Evolutionary conservation across 2,888 invertebrate species (phyloP).

Genomic region (Acrobasis consociella): DNA sequence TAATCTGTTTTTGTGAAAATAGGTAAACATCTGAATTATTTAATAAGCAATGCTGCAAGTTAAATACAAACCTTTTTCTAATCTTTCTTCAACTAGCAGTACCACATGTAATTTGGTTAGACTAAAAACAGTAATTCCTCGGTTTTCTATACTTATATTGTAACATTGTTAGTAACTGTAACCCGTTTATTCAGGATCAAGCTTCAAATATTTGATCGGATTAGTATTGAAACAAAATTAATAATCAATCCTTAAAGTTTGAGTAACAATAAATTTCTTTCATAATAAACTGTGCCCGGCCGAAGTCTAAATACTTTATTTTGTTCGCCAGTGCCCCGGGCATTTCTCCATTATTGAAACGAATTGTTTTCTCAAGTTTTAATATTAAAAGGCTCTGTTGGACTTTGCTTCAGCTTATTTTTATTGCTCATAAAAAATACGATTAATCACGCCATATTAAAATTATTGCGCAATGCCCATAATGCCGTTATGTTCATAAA

Average conservation of each 20-base stretch:
- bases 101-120: too few relatives aligned
- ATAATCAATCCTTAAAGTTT: conserved; percentile 54
- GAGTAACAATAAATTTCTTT: conserved; percentile 61
- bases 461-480: conserved; percentile 26
- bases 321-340: conserved; percentile 61
- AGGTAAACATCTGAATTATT: too few relatives aligned
- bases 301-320: conserved; percentile 69
- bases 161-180: too few relatives aligned
- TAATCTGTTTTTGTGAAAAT: too few relatives aligned
- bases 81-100: too few relatives aligned
- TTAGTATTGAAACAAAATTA: conserved; percentile 38
- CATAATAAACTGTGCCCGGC: conserved; percentile 64
- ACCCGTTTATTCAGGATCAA: not conserved
- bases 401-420: conserved; percentile 49
- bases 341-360: conserved; percentile 70
- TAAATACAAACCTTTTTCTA: too few relatives aligned
- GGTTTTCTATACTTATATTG: too few relatives aligned
- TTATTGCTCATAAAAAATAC: conserved; percentile 44
- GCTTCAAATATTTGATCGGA: not conserved
- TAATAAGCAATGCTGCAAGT: too few relatives aligned
- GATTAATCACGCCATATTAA: conserved; percentile 37
- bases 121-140: too few relatives aligned
- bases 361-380: conserved; percentile 73
- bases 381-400: conserved; percentile 62
- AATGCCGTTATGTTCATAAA: conserved; percentile 12